Base-by-base conservation (phyloP, 2,888 invertebrate genomes). In the Phoronis australis region DNA sequence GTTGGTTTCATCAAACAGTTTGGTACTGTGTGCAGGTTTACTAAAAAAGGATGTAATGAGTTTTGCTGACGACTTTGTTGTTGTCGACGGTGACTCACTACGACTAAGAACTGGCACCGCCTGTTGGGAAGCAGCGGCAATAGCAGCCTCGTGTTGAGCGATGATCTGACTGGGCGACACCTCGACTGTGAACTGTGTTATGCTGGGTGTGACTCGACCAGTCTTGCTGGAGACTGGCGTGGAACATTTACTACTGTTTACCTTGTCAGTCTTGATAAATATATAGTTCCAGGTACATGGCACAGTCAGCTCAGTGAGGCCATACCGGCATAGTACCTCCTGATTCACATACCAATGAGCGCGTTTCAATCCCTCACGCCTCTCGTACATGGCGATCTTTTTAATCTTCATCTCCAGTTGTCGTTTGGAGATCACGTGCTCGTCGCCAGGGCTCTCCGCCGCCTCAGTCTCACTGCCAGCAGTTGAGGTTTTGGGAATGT, bases 271-370 rank as follows among this genome's bases (percentile, higher is more conserved):
- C 15, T 31, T 31, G 31, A 31, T 31, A n/a, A n/a, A n/a, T 12
- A 31, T 9, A 31, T 31, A 31, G 9, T 31, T 15, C 31, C 31
- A 31, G 9, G 9, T 15, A 31, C 31, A 31, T 31, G 31, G 31
- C 15, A 31, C 31, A 12, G 31, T 9, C 31, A 31, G 15, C 9
- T 15, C 15, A 9, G 15, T 31, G 21, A 81, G 65, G 4, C 79
- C 71, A 69, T 83, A 83, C 61, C 83, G 79, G 31, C 81, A 76
- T 15, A 83, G 75, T 1, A 81, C 60, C 12, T 82, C 82, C 6
- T 81, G 78, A 0, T 80, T 66, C 0, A 87, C 85, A 59, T 82
- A 81, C 87, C 87, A 87, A 60, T 84, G 84, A n/a, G 75, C 71
- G 49, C 81, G 83, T 46, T 82, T 81, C 51, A 80, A 79, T 18